These are phyloP conservation scores for Sitta carolinensis DNA, from an alignment of 2,797 vertebrate genomes.

Conservation along the genomic window DNA sequence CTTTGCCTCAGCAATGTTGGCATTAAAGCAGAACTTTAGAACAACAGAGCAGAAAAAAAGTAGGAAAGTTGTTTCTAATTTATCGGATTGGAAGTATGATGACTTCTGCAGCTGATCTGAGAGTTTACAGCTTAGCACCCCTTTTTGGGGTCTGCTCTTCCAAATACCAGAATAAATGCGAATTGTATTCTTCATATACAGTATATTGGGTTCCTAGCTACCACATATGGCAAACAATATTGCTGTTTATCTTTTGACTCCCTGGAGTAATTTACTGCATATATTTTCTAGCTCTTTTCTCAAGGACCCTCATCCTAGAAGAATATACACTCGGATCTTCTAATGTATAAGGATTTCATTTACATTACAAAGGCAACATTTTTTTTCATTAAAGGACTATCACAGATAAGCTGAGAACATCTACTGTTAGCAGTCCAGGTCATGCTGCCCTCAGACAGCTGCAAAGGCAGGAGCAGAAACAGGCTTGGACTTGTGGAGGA, in stretches of 20 bases:
- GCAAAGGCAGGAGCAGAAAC: background rate
- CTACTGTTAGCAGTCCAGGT: background rate
- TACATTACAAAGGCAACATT: background rate
- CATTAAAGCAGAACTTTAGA: background rate
- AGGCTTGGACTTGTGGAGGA: background rate
- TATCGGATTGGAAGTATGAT: fast-evolving
- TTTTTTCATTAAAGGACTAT: background rate
- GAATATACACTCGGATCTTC: background rate
- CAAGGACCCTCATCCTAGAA: background rate
- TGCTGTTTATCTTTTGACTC: background rate
- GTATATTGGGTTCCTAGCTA: background rate
- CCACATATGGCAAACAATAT: background rate
- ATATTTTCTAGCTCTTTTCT: background rate
- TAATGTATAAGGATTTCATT: background rate
- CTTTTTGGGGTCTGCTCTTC: background rate
- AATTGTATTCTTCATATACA: background rate
- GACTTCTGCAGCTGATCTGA: background rate
- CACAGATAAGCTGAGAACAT: background rate
- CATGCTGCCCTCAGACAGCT: background rate
- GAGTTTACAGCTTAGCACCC: background rate
- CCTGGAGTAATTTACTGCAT: background rate
- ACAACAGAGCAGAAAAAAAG: background rate
- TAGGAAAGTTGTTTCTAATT: background rate
- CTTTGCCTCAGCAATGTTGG: background rate
- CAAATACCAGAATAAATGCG: background rate